These are phyloP conservation scores for Parauchenoglanis punctatus DNA, from an alignment of 2,797 vertebrate genomes.

Conservation along the genomic window DNA sequence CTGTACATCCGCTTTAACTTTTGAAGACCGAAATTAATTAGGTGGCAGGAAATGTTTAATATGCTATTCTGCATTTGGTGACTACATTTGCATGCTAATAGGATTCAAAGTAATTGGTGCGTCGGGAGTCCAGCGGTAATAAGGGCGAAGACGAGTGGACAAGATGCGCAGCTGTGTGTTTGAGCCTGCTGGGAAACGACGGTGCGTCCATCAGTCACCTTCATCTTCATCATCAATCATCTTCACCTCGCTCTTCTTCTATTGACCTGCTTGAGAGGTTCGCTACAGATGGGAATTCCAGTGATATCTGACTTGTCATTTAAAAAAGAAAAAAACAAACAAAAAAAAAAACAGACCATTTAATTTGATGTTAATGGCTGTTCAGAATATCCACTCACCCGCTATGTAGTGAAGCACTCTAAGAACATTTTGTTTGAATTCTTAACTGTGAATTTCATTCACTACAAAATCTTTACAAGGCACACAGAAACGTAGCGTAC, in stretches of 20 bases:
- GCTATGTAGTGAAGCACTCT: too few species aligned
- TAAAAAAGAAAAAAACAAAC: neutral
- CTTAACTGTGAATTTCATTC: too few species aligned
- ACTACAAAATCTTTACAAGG: too few species aligned
- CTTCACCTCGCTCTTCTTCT: neutral
- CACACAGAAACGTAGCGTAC: too few species aligned
- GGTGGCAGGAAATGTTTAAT: conserved; percentile 38
- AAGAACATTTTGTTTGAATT: too few species aligned
- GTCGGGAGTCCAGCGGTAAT: conserved; percentile 28
- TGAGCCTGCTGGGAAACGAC: conserved; percentile 3
- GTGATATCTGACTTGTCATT: neutral
- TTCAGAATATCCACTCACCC: too few species aligned
- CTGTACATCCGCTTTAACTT: conserved; percentile 30
- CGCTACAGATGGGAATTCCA: neutral
- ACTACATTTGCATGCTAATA: conserved; percentile 29
- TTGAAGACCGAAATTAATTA: conserved; percentile 34
- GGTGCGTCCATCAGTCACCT: neutral
- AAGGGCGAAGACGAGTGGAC: conserved; percentile 23
- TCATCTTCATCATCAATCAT: conserved; percentile 23
- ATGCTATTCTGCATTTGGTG: conserved; percentile 34
- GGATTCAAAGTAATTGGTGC: conserved; percentile 36
- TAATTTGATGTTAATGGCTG: neutral
- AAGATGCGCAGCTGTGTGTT: conserved; percentile 24
- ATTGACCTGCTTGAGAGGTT: neutral
- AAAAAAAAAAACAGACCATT: neutral